Conservation (phyloP, 2,888 invertebrate genomes). For the Lottia gigantea region DNA sequence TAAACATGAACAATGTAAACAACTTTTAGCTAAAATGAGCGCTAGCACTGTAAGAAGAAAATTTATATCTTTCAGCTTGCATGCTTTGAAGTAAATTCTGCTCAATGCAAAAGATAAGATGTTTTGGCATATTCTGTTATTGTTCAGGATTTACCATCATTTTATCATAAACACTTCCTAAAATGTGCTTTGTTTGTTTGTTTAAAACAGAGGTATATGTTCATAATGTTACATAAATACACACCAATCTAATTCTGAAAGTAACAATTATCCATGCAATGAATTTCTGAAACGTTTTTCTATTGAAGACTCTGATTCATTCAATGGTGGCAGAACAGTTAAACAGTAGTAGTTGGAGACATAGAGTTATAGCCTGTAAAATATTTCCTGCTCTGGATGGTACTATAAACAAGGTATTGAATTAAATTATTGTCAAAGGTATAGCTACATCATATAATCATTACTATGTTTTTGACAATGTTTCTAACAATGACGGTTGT, state of each 20-base stretch:
- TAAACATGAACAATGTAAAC: constrained; percentile 61
- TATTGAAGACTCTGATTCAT: constrained; percentile 62
- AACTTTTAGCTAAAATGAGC: constrained; percentile 62
- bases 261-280: no score
- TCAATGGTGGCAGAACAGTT: constrained; percentile 67
- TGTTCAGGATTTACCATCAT: no score
- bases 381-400: constrained; percentile 63
- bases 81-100: no score
- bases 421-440: not conserved
- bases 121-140: no score
- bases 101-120: no score
- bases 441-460: not conserved
- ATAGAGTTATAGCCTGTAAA: constrained; percentile 66
- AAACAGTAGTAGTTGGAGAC: constrained; percentile 67
- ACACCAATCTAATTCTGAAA: no score
- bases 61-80: no score
- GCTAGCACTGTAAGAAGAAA: constrained; percentile 53
- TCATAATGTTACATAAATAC: no score
- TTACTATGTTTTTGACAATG: not conserved
- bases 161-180: no score
- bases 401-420: constrained; percentile 61
- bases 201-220: no score
- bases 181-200: no score
- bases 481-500: not conserved
- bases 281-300: not conserved